Evolutionary conservation across 2,113 vertebrate genomes (phyloP).

Genomic region (Clarias magur): DNA sequence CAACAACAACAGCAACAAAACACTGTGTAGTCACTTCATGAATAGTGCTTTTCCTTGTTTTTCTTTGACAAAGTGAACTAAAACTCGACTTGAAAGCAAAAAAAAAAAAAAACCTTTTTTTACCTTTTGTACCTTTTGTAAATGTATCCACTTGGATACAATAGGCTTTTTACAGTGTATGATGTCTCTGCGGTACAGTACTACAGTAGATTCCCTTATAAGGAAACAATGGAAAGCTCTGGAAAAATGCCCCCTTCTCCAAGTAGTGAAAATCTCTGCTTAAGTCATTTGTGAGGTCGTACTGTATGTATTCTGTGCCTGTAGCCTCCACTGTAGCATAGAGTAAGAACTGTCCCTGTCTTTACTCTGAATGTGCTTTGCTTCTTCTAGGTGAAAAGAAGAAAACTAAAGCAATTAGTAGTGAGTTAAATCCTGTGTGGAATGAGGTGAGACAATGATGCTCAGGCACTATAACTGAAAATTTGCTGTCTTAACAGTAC

Average conservation of each 20-base stretch:
- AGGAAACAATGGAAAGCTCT: conserved; percentile 45
- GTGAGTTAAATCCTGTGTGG: conserved; percentile 91
- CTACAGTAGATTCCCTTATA: conserved; percentile 57
- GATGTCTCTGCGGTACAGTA: not conserved
- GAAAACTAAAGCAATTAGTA: conserved; percentile 92
- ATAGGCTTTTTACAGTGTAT: not conserved
- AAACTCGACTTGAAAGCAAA: not conserved
- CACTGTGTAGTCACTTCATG: not conserved
- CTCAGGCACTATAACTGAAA: not conserved
- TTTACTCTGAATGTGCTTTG: not conserved
- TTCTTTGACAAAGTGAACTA: not conserved
- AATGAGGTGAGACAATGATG: conserved; percentile 81
- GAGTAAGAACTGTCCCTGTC: not conserved
- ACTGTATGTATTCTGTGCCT: not conserved
- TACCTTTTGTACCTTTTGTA: not conserved
- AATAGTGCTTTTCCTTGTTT: not conserved
- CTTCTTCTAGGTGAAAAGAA: conserved; percentile 84
- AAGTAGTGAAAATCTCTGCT: not conserved
- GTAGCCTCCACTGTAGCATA: not conserved
- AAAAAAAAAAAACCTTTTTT: too few relatives aligned
- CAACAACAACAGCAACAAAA: not conserved
- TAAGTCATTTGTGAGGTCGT: not conserved
- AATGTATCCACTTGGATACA: not conserved
- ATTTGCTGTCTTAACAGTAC: not conserved
- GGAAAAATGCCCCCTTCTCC: not conserved